phyloP scores from a whole-genome alignment of 2,888 invertebrate species.

The Actias luna region DNA sequence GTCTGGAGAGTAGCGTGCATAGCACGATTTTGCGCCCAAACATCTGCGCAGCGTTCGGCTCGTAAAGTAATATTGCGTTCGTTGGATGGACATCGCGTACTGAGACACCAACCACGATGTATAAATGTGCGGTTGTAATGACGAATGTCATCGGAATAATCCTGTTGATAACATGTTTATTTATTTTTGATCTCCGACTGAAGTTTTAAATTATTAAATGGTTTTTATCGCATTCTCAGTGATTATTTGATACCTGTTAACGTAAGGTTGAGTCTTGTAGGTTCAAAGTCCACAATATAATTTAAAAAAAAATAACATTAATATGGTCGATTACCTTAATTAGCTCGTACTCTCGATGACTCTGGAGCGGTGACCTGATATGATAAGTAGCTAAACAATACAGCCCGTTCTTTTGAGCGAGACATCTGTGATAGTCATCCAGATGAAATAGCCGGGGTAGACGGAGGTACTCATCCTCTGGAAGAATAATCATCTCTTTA shows the following conservation, averaged over 20 bases:
- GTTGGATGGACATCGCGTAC: slow-evolving; percentile 15
- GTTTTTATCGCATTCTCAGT: too few species aligned
- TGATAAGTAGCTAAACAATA: slow-evolving; percentile 48
- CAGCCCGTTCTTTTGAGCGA: slow-evolving; percentile 33
- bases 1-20: slow-evolving; percentile 14
- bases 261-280: too few species aligned
- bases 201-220: too few species aligned
- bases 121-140: slow-evolving; percentile 23
- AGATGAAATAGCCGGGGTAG: slow-evolving; percentile 43
- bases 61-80: slow-evolving; percentile 14
- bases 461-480: slow-evolving; percentile 40
- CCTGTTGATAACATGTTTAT: slow-evolving; percentile 13
- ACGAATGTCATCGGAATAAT: slow-evolving; percentile 8
- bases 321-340: slow-evolving; percentile 26
- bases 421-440: slow-evolving; percentile 45
- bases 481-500: slow-evolving; percentile 22
- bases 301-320: too few species aligned
- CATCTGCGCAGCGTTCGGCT: slow-evolving; percentile 18
- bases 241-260: too few species aligned
- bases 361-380: slow-evolving; percentile 26
- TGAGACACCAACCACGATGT: slow-evolving; percentile 27
- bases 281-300: too few species aligned
- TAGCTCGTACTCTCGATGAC: slow-evolving; percentile 21
- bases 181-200: not conserved
- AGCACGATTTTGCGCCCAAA: not conserved